Base-by-base conservation (phyloP, 2,888 invertebrate genomes). In the Nemapogon koenigi region DNA sequence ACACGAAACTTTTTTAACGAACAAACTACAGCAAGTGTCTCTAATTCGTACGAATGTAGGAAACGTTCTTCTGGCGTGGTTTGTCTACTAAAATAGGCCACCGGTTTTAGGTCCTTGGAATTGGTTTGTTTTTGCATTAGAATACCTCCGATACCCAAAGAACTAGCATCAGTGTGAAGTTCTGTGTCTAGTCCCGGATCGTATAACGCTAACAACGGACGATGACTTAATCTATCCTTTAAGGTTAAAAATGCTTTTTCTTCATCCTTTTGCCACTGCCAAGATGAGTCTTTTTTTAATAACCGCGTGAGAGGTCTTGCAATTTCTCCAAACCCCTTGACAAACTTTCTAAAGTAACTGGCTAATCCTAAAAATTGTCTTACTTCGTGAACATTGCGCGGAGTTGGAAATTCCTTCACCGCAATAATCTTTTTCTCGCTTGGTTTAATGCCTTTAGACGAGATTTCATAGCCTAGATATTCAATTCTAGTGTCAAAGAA, bases 1-100 rank as follows among this genome's bases (percentile, higher is more conserved):
- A 46, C 41, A 14, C 56, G 43, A 39, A 61, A 57, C 40, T 50
- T 44, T 13, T 49, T 27, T 1, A 59, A 35, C 0, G 51, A 45
- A 27, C 49, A 53, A 1, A 59, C 51, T 1, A 60, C 43, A 0
- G 61, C 61, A n/a, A 63, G n/a, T n/a, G n/a, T n/a, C n/a, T n/a
- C n/a, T n/a, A n/a, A n/a, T n/a, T n/a, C n/a, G n/a, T n/a, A n/a
- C 40, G 1, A 47, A 11, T 37, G 28, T 10, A 18, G 29, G n/a
- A 17, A n/a, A 3, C 14, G 8, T 15, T 37, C 37, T 37, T 49
- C 43, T 3, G 33, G 43, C 3, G 50, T 50, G 3, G 57, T 47
- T 32, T 47, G 46, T 26, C 51, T 41, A 16, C 52, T 55, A 17
- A 41, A 50, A 30, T 52, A 59, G 0, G 49, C 43, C 0, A 61